phyloP scores from a whole-genome alignment of 1,140 invertebrate genomes.

The Eriosoma lanigerum region DNA sequence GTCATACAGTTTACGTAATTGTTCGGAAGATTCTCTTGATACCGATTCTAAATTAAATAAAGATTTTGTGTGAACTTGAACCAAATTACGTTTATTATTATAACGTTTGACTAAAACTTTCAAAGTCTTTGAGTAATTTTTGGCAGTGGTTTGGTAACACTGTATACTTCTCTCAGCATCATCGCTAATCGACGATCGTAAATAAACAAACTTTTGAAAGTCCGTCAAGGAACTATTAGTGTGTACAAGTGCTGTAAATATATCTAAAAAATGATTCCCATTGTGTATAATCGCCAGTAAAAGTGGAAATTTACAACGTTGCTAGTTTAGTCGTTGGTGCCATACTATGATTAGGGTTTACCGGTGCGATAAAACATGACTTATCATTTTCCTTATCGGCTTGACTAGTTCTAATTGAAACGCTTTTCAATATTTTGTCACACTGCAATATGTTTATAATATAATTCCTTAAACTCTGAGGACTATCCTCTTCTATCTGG shows the following conservation, averaged over 20 bases:
- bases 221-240: neutral
- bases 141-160: neutral
- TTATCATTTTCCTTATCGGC: neutral
- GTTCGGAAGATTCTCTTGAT: too few relatives aligned
- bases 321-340: neutral
- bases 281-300: constrained; percentile 6
- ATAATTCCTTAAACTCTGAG: neutral
- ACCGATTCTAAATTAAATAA: neutral
- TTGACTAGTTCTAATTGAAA: neutral
- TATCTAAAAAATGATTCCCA: neutral
- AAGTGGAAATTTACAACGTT: neutral
- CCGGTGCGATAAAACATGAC: neutral
- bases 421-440: neutral
- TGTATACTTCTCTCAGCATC: neutral
- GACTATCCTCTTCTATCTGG: too few relatives aligned
- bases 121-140: neutral
- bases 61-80: neutral
- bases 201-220: constrained; percentile 13
- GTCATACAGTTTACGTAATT: neutral
- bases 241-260: neutral
- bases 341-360: neutral
- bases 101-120: neutral
- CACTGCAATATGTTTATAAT: neutral
- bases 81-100: constrained; percentile 1
- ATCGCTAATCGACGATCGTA: neutral